Conservation (phyloP, 2,113 vertebrate species). For the Hystrix brachyura region DNA sequence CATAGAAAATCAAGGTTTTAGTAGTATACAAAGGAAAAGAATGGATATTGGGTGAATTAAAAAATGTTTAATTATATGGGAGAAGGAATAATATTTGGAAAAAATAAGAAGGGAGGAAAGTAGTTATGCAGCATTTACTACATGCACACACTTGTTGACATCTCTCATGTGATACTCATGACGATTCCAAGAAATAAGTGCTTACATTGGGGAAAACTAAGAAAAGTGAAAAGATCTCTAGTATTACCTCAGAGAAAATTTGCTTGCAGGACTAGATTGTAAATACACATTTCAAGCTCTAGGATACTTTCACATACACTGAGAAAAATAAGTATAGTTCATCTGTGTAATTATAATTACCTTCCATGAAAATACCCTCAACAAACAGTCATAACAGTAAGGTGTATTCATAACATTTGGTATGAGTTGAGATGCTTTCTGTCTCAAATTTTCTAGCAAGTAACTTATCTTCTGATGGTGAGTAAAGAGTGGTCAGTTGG, state of each 20-base stretch:
- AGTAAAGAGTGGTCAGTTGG: not conserved
- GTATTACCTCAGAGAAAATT: conserved; percentile 27
- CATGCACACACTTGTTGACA: not conserved
- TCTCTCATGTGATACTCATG: not conserved
- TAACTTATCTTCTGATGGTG: not conserved
- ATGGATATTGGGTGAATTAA: not conserved
- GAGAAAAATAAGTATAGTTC: not conserved
- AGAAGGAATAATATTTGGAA: not conserved
- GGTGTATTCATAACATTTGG: not conserved
- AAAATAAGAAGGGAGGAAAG: not conserved
- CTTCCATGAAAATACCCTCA: not conserved
- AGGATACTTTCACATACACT: not conserved
- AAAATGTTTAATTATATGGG: not conserved
- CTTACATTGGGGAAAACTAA: not conserved
- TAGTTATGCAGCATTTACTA: not conserved
- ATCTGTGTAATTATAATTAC: not conserved
- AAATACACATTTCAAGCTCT: not conserved
- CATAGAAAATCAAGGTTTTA: not conserved
- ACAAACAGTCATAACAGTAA: not conserved
- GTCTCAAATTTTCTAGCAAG: not conserved
- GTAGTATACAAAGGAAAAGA: not conserved
- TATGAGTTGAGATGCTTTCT: not conserved
- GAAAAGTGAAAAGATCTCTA: not conserved
- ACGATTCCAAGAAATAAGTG: not conserved
- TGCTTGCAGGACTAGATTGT: not conserved